Evolutionary conservation across 2,797 vertebrate genomes (phyloP).

Genomic region (Thalassophryne amazonica): DNA sequence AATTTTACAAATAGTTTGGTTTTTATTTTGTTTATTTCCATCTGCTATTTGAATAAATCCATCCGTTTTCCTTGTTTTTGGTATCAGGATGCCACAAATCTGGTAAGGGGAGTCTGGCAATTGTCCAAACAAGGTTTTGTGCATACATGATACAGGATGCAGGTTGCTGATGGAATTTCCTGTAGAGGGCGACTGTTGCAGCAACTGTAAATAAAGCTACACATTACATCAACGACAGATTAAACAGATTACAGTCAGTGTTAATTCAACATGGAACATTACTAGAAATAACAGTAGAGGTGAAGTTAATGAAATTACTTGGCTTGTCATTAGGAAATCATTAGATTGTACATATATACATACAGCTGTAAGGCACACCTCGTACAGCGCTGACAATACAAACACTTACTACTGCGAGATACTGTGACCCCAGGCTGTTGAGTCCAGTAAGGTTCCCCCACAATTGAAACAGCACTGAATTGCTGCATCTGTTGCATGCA

Average conservation of each 20-base stretch:
- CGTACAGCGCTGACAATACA: background rate
- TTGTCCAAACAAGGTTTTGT: too few relatives aligned
- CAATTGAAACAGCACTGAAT: constrained; percentile 95
- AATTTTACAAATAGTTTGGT: too few relatives aligned
- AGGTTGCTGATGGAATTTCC: constrained; percentile 94
- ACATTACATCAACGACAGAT: constrained; percentile 83
- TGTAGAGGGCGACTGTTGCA: constrained; percentile 95
- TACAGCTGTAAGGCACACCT: background rate
- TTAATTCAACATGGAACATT: background rate
- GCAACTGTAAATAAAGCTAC: constrained; percentile 99
- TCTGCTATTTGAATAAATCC: too few relatives aligned
- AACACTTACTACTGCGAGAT: constrained; percentile 96
- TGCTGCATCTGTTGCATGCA: constrained; percentile 99
- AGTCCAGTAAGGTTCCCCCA: constrained; percentile 97
- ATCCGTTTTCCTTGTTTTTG: too few relatives aligned
- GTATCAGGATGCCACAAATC: too few relatives aligned
- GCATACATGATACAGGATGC: constrained; percentile 94
- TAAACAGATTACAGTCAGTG: constrained; percentile 50
- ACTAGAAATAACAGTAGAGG: background rate
- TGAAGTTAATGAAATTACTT: background rate
- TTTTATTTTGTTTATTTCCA: too few relatives aligned
- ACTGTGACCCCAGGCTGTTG: constrained; percentile 94
- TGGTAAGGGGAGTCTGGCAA: too few relatives aligned
- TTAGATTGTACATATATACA: background rate
- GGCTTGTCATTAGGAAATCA: background rate